A percentile compares a stretch with the other conserved stretches of the same genome.
phyloP scores from a whole-genome alignment of 92 coral and sea anemone genomes.

The Zoanthus gigantus region DNA sequence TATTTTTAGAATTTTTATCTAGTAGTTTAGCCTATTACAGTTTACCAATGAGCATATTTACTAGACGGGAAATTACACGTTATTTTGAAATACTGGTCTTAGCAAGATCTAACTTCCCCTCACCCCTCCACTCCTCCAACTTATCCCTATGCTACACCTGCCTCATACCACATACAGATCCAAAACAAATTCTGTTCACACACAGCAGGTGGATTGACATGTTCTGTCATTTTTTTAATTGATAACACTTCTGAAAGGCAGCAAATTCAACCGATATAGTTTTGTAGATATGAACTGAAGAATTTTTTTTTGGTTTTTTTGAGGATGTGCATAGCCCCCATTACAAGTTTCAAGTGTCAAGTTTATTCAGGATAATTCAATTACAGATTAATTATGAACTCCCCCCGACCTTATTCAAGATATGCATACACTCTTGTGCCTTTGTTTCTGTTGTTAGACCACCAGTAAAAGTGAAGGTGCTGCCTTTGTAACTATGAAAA shows the following conservation, averaged over 20 bases:
- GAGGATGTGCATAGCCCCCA: slow-evolving; percentile 14
- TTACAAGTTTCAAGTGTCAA: too few relatives aligned
- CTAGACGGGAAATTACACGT: background rate
- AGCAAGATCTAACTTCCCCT: too few relatives aligned
- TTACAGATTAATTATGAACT: background rate
- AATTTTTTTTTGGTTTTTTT: background rate
- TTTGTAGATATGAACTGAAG: too few relatives aligned
- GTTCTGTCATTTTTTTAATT: too few relatives aligned
- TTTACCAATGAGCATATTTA: slow-evolving; percentile 6
- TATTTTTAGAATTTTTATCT: slow-evolving; percentile 4
- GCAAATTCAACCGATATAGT: too few relatives aligned
- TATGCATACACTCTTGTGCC: background rate
- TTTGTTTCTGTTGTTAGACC: slow-evolving; percentile 16
- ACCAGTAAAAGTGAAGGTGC: slow-evolving; percentile 10
- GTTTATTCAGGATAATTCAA: too few relatives aligned
- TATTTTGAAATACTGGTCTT: background rate
- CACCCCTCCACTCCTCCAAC: too few relatives aligned
- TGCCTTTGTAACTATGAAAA: slow-evolving; percentile 17
- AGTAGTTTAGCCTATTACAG: background rate
- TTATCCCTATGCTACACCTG: too few relatives aligned
- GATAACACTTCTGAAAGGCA: too few relatives aligned
- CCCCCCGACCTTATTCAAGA: background rate
- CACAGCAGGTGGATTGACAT: too few relatives aligned
- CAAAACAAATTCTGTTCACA: too few relatives aligned
- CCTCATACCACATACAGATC: too few relatives aligned